Evolutionary conservation across 2,113 vertebrate species (phyloP), one percentile per base, ranked within the genome.

Genomic region (Tonatia bakeri): DNA sequence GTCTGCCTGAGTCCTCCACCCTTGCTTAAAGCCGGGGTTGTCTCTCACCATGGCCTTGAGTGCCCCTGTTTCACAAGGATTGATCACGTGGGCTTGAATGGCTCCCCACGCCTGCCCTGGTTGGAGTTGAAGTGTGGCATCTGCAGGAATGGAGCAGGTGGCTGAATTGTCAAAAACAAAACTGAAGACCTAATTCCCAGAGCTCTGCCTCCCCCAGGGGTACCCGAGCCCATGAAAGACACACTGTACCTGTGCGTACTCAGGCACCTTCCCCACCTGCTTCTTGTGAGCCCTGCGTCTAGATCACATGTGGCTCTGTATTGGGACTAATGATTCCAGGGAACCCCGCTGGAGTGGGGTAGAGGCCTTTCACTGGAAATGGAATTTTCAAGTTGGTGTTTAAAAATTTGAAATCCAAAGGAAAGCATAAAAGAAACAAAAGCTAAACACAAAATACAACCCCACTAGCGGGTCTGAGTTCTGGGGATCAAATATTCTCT

Each of bases 401-500:
- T 96, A 73, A 85, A 80, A 73, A 43, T 38, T 22, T 91, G 82
- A 93, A 52, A 91, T 59, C 50, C 0, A 96, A 97, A 94, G 95
- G 56, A 93, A 98, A 91, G 92, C 94, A 95, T 56, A 90, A 91
- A 96, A 86, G 84, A 95, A 96, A 93, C 47, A 94, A 94, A 95
- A 93, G 54, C 24, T 47, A 7, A 83, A 94, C 93, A 52, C 82
- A 94, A 96, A 91, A 93, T 91, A 95, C 93, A 77, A 97, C 80
- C 40, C 73, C 92, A 95, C 87, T 61, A 33, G 83, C 64, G 80
- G 95, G 20, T 22, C 77, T 96, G 91, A 96, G 77, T 69, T 84
- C 94, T 95, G 80, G 96, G 79, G 94, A 94, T 95, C 96, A 96
- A 90, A 97, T 97, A 95, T 96, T 97, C 95, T 97, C n/a, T 13